Base-by-base conservation (phyloP, 1,140 invertebrate species). In the Druon quercuslanigerum region DNA sequence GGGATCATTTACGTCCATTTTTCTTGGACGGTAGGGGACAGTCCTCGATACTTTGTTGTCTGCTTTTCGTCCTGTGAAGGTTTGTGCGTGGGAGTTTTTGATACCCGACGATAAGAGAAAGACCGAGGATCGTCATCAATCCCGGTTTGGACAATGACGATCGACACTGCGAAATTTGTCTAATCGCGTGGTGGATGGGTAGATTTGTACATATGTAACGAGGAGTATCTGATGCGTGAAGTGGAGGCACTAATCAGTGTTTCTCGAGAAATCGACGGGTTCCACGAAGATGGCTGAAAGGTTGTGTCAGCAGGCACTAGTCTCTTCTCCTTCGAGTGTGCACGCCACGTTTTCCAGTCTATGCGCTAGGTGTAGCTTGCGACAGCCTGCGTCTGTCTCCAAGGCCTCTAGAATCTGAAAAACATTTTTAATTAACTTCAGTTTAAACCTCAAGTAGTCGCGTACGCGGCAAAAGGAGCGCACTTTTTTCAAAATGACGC, bases 291-390 rank as follows among this genome's bases (percentile, higher is more conserved):
- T 85, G 79, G 83, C 79, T 74, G 87, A 82, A 73, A 87, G 84
- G 84, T 84, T 85, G 78, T 90, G 90, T 91, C 90, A 92, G 90
- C 89, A 92, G 83, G 91, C 90, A 86, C 89, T 91, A 66, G 90
- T 91, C 84, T 92, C 92, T 88, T 96, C 96, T 76, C 96, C 96
- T 91, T 97, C 96, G 83, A 98, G 93, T 77, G 96, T 98, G 91
- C 95, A 97, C 72, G 96, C 96, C 83, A 98, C 96, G 90, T 96
- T 97, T 90, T 97, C 96, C 88, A 98, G 92, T 91, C 96, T 96
- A 90, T 97, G 96, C 78, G 96, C 95, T 90, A 98, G 93, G 91
- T 97, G 96, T 92, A 96, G 94, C 91, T 97, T 97, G 87, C 96
- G 95, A 90, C 96, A 97, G 85, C 94, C 93, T 7, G 94, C 92